Percentiles rank a stretch among this genome's conserved stretches.
Conservation (phyloP, 2,888 invertebrate species). For the Amblyteles armatorius region DNA sequence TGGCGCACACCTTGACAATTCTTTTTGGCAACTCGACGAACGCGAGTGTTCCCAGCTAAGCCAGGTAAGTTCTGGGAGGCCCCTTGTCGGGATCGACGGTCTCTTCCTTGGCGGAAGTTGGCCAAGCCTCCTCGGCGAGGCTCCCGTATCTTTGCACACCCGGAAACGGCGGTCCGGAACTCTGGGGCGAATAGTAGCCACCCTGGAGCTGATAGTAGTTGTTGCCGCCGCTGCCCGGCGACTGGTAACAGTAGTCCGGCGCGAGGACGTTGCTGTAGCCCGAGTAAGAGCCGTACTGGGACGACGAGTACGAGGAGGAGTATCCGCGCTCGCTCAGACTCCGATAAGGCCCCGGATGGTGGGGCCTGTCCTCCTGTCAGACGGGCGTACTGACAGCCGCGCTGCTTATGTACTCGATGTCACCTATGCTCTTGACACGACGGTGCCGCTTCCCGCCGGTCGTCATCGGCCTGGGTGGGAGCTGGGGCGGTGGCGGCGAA, state of each 20-base stretch:
- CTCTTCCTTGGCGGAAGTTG: constrained; percentile 76
- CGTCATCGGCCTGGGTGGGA: constrained; percentile 79
- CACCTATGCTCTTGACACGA: constrained; percentile 91
- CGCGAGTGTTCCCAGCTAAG: constrained; percentile 65
- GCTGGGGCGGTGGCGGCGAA: constrained; percentile 87
- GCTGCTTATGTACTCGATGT: constrained; percentile 87
- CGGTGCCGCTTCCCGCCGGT: constrained; percentile 86
- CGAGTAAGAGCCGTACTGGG: constrained; percentile 81
- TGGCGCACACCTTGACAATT: constrained; percentile 70
- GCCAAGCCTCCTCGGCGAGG: constrained; percentile 82
- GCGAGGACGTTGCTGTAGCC: constrained; percentile 80
- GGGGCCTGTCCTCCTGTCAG: constrained; percentile 84
- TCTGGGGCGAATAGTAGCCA: constrained; percentile 83
- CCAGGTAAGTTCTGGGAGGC: constrained; percentile 74
- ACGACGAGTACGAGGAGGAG: constrained; percentile 80
- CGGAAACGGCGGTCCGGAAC: constrained; percentile 79
- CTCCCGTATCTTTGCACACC: constrained; percentile 82
- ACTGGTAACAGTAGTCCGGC: constrained; percentile 78
- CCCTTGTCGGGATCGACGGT: constrained; percentile 62
- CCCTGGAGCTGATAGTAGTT: constrained; percentile 81
- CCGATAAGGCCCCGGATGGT: constrained; percentile 82
- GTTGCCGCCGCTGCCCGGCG: constrained; percentile 66
- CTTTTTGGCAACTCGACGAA: constrained; percentile 61
- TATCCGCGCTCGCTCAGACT: constrained; percentile 83
- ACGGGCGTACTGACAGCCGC: constrained; percentile 82